Evolutionary conservation across 2,888 invertebrate species (phyloP).

Genomic region (Chloroclystis v-ata): DNA sequence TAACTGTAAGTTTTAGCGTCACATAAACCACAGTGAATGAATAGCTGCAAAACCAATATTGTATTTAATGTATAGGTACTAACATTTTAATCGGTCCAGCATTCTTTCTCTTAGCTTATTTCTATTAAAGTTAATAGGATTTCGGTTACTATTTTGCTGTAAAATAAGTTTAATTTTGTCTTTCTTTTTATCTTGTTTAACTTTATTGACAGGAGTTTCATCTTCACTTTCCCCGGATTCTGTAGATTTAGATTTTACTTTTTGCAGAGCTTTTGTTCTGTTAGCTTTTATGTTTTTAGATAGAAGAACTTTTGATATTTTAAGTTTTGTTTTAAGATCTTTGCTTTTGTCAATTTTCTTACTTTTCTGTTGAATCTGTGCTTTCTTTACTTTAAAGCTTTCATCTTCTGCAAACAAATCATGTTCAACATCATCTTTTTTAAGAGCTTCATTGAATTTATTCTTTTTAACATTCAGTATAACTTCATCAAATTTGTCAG

Average conservation of each 20-base stretch:
- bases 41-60: background rate
- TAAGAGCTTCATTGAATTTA: conserved; percentile 44
- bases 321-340: background rate
- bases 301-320: too few relatives aligned
- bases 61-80: conserved; percentile 33
- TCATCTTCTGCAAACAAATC: conserved; percentile 34
- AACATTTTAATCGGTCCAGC: conserved; percentile 83
- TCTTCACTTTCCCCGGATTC: background rate
- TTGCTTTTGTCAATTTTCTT: conserved; percentile 3
- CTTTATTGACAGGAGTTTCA: background rate
- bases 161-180: conserved; percentile 42
- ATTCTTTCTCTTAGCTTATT: conserved; percentile 80
- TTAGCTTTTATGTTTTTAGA: background rate
- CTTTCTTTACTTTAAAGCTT: conserved; percentile 19
- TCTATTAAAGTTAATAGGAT: conserved; percentile 41
- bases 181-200: conserved; percentile 35
- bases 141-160: conserved; percentile 39
- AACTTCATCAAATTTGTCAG: conserved; percentile 48
- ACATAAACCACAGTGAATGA: too few relatives aligned
- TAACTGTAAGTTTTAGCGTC: too few relatives aligned
- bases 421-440: conserved; percentile 44
- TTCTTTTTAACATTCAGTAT: conserved; percentile 51
- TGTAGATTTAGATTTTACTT: background rate
- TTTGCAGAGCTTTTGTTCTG: background rate
- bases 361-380: background rate